Conservation (phyloP, 2,113 vertebrate species). For the Nothoprocta pentlandii region DNA sequence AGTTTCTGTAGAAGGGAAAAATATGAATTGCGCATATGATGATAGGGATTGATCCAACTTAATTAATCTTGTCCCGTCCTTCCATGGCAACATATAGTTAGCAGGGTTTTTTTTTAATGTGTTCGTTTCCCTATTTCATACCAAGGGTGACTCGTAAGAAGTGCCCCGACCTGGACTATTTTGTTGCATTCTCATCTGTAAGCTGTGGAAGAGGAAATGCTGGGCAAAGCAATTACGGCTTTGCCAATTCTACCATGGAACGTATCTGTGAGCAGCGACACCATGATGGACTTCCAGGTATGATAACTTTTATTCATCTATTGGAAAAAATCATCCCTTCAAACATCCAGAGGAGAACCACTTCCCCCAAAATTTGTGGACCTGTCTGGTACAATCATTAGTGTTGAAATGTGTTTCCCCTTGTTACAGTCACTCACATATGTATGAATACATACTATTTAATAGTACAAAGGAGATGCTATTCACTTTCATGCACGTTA, state of each 20-base stretch:
- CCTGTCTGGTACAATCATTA: not conserved
- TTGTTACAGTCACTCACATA: not conserved
- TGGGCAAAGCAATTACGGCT: slow-evolving; percentile 95
- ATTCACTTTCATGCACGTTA: not conserved
- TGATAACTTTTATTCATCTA: not conserved
- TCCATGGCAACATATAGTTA: fast-evolving
- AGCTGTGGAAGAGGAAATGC: slow-evolving; percentile 95
- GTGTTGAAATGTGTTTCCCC: not conserved
- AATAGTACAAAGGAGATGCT: not conserved
- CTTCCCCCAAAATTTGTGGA: not conserved
- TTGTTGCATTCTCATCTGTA: slow-evolving; percentile 96
- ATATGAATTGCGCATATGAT: not conserved
- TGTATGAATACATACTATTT: not conserved
- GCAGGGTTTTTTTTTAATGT: not conserved
- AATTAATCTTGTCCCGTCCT: not conserved
- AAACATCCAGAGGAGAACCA: not conserved
- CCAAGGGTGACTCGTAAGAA: slow-evolving; percentile 86
- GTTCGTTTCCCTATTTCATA: not conserved
- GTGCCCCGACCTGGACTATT: slow-evolving; percentile 91
- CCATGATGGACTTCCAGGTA: slow-evolving; percentile 86
- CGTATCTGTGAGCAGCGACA: slow-evolving; percentile 91
- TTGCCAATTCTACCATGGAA: slow-evolving; percentile 97
- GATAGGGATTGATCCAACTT: not conserved
- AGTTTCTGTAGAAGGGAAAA: slow-evolving; percentile 12
- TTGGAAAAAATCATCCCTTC: not conserved